These are phyloP conservation scores for Mayetiola destructor DNA, from an alignment of 2,888 invertebrate genomes.

Conservation along the genomic window DNA sequence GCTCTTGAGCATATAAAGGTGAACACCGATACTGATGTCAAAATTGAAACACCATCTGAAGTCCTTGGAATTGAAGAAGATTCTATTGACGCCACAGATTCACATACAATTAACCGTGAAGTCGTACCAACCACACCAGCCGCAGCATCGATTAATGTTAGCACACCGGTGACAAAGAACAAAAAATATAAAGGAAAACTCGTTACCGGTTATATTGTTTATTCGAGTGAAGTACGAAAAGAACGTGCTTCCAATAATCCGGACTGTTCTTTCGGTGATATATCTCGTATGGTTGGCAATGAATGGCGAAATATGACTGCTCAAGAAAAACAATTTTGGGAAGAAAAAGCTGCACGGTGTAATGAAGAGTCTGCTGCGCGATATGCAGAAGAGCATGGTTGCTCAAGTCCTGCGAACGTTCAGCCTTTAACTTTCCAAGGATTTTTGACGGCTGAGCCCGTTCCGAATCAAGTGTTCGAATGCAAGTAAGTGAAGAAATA, in stretches of 20 bases:
- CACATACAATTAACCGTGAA: constrained; percentile 69
- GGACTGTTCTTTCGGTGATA: constrained; percentile 81
- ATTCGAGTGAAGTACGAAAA: constrained; percentile 91
- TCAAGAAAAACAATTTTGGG: constrained; percentile 83
- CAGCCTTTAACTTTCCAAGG: constrained; percentile 19
- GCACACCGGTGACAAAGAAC: constrained; percentile 32
- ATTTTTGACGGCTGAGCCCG: constrained; percentile 24
- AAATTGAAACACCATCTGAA: constrained; percentile 25
- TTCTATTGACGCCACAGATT: constrained; percentile 56
- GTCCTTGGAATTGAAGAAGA: constrained; percentile 49
- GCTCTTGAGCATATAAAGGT: constrained; percentile 15
- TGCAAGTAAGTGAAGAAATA: not conserved
- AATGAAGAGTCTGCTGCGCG: constrained; percentile 73
- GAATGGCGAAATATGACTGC: constrained; percentile 89
- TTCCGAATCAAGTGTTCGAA: constrained; percentile 18
- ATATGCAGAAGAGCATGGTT: constrained; percentile 39
- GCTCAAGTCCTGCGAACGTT: constrained; percentile 35
- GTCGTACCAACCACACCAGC: constrained; percentile 46
- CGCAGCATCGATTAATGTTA: constrained; percentile 31
- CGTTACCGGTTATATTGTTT: constrained; percentile 92
- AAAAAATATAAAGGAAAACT: constrained; percentile 47
- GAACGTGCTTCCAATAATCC: constrained; percentile 87
- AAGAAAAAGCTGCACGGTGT: constrained; percentile 76
- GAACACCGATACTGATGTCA: constrained; percentile 20
- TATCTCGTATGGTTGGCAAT: constrained; percentile 57